Percentiles rank a stretch among this genome's conserved stretches.
Evolutionary conservation across 2,113 vertebrate genomes (phyloP).

Genomic region (Coturnix japonica): DNA sequence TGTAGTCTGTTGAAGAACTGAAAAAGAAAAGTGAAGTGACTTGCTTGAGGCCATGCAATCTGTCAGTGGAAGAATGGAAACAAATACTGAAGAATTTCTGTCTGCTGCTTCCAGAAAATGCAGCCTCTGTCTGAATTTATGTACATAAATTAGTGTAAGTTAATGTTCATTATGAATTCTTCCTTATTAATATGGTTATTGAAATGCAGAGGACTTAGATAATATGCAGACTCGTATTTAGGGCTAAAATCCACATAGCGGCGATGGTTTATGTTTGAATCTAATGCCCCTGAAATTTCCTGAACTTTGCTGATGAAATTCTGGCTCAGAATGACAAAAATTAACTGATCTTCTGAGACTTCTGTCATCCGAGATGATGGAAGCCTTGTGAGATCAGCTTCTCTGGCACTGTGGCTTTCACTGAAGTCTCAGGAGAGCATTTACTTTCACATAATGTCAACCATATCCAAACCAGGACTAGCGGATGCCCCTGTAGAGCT

Average conservation of each 20-base stretch:
- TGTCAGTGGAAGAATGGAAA: constrained; percentile 44
- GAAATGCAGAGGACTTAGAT: not conserved
- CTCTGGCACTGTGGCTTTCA: constrained; percentile 42
- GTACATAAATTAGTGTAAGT: not conserved
- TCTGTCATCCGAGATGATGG: constrained; percentile 66
- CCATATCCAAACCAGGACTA: constrained; percentile 48
- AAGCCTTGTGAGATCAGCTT: constrained; percentile 70
- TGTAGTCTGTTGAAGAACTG: constrained; percentile 20
- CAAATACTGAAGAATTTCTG: constrained; percentile 32
- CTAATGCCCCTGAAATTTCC: constrained; percentile 47
- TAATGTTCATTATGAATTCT: not conserved
- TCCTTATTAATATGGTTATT: not conserved
- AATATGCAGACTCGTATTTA: not conserved
- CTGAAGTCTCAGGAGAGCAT: constrained; percentile 52
- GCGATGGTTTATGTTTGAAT: not conserved
- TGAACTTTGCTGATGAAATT: constrained; percentile 47
- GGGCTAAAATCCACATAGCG: not conserved
- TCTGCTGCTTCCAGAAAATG: not conserved
- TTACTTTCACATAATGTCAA: constrained; percentile 59
- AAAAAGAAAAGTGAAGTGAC: constrained; percentile 2
- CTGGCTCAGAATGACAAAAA: constrained; percentile 54
- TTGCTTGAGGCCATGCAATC: not conserved
- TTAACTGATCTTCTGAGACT: constrained; percentile 64
- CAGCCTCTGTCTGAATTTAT: constrained; percentile 5
- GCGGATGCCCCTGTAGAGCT: constrained; percentile 1